These are phyloP conservation scores for Zeus faber DNA, from an alignment of 2,113 vertebrate species.

Conservation along the genomic window DNA sequence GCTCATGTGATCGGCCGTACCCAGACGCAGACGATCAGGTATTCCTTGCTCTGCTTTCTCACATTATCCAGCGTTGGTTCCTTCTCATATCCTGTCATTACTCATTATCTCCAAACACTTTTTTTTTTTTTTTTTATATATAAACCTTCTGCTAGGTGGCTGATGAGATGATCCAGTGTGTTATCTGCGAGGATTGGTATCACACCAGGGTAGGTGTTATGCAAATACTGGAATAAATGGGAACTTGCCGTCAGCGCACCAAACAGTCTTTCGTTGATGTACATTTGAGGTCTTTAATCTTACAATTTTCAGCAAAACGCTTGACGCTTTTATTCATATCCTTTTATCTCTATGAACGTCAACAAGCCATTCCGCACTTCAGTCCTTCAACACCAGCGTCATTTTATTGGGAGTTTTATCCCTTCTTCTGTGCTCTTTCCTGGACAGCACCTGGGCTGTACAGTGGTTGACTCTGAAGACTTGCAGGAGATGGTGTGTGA, in stretches of 20 bases:
- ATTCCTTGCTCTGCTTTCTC: not conserved
- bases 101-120: not conserved
- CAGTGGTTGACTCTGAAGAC: slow-evolving; percentile 81
- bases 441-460: slow-evolving; percentile 84
- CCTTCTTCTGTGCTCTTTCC: not conserved
- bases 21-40: slow-evolving; percentile 92
- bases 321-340: not conserved
- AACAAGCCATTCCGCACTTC: not conserved
- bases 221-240: not conserved
- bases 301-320: too few relatives aligned
- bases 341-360: too few relatives aligned
- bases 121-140: too few relatives aligned
- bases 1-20: slow-evolving; percentile 91
- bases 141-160: slow-evolving; percentile 73
- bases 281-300: not conserved
- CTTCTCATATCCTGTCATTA: not conserved
- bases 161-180: slow-evolving; percentile 97
- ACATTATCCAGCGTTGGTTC: not conserved
- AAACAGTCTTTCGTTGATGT: not conserved
- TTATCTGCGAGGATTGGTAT: slow-evolving; percentile 97
- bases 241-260: too few relatives aligned
- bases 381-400: not conserved
- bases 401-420: not conserved
- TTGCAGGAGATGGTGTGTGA: slow-evolving; percentile 94
- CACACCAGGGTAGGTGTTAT: slow-evolving; percentile 83